Percentiles rank a stretch among this genome's conserved stretches.
These are phyloP conservation scores for Griposia aprilina DNA, from an alignment of 2,888 invertebrate species.

Conservation along the genomic window DNA sequence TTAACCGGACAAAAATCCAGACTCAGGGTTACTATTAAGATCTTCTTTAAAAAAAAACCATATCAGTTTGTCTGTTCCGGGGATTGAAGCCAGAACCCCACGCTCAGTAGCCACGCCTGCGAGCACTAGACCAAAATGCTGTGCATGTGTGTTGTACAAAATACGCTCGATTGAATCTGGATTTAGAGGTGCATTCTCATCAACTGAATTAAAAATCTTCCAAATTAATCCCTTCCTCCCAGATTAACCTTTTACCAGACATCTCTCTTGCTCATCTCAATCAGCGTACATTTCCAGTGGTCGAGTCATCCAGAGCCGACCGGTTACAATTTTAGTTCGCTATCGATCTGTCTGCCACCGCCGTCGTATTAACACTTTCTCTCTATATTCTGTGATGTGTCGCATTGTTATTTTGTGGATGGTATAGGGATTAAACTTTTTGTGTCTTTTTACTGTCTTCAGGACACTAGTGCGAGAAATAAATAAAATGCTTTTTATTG, in stretches of 20 bases:
- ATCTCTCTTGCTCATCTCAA: background rate
- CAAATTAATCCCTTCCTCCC: no score
- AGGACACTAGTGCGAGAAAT: no score
- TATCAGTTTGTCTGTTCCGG: background rate
- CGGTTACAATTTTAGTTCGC: conserved; percentile 70
- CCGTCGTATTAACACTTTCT: conserved; percentile 23
- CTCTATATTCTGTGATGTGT: background rate
- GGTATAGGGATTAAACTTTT: background rate
- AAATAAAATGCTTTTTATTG: no score
- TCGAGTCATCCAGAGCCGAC: background rate
- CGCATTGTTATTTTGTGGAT: background rate
- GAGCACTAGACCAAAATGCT: background rate
- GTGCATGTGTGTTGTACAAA: background rate
- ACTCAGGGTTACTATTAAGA: background rate
- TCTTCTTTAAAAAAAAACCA: background rate
- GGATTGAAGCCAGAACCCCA: background rate
- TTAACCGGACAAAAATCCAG: background rate
- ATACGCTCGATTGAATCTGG: background rate
- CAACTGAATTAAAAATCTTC: background rate
- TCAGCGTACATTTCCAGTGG: background rate
- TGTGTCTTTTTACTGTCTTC: no score
- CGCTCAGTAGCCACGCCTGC: background rate
- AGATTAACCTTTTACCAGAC: background rate
- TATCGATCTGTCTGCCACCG: conserved; percentile 69
- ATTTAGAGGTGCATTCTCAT: background rate